Percentiles rank a stretch among this genome's conserved stretches.
phyloP scores from a whole-genome alignment of 2,888 invertebrate genomes.

The Latrodectus hesperus region DNA sequence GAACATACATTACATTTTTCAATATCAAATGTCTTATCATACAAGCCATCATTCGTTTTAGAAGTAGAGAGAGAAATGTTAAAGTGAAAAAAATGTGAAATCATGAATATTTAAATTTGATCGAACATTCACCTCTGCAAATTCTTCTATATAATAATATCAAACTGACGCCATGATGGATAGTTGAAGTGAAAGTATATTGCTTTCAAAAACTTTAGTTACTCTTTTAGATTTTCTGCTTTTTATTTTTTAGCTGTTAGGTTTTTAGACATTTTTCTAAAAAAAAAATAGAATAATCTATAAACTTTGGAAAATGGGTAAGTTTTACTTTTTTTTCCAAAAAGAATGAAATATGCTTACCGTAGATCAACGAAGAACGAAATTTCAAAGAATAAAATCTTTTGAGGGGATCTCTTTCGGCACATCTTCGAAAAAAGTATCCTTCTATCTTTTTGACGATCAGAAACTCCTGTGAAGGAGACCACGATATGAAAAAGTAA shows the following conservation, averaged over 20 bases:
- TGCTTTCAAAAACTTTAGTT: conserved; percentile 18
- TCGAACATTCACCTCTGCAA: conserved; percentile 34
- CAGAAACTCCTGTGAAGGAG: too few relatives aligned
- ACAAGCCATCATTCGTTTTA: too few relatives aligned
- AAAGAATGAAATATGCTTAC: conserved; percentile 45
- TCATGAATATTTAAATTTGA: conserved; percentile 52
- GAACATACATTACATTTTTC: too few relatives aligned
- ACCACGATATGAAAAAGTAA: too few relatives aligned
- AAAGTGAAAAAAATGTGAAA: conserved; percentile 10
- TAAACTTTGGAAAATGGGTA: conserved; percentile 16
- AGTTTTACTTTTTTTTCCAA: conserved; percentile 20
- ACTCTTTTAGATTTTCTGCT: neutral
- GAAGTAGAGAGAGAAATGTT: neutral
- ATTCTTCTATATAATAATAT: conserved; percentile 44
- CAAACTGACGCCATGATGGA: conserved; percentile 24
- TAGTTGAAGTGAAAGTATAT: conserved; percentile 13
- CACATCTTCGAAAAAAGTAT: too few relatives aligned
- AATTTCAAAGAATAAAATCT: conserved; percentile 15
- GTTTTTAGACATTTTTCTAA: neutral
- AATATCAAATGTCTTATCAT: too few relatives aligned
- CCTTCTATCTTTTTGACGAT: too few relatives aligned
- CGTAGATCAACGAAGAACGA: conserved; percentile 23
- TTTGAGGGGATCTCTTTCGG: neutral
- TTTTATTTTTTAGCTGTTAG: too few relatives aligned
- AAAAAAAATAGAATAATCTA: conserved; percentile 28